A percentile compares a stretch with the other conserved stretches of the same genome.
Conservation (phyloP, 2,113 vertebrate species). For the Bos taurus region ARS-UCD2.0 NC_037334.1:18567001-18567500, state of each 20-base stretch:
- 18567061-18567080: rapidly evolving
- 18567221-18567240: neutral
- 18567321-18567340: rapidly evolving
- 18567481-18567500: neutral
- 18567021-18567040: rapidly evolving
- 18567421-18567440: neutral
- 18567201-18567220: neutral
- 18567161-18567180: neutral
- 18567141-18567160: neutral
- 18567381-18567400: rapidly evolving
- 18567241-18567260: rapidly evolving
- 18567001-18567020: rapidly evolving
- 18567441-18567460: rapidly evolving
- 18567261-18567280: neutral
- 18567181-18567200: no score
- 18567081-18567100: neutral
- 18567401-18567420: neutral
- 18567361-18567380: neutral
- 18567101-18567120: neutral
- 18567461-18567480: rapidly evolving
- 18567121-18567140: neutral
- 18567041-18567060: neutral
- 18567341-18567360: no score
- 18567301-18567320: neutral
- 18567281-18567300: rapidly evolving